Evolutionary conservation across 2,888 invertebrate species (phyloP).

Genomic region (Belgica antarctica): DNA sequence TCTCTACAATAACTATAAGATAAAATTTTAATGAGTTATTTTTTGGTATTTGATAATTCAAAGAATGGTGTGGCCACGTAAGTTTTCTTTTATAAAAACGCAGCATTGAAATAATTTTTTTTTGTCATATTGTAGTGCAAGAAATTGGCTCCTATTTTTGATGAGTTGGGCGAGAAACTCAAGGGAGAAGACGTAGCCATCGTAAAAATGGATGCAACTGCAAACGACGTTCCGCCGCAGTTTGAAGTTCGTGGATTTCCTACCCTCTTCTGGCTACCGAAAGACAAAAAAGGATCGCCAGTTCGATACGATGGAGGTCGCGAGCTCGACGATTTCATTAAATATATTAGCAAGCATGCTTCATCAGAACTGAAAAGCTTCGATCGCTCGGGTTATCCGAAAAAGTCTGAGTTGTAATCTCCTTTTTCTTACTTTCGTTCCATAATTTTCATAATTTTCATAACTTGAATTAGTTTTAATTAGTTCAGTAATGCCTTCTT

Average conservation of each 20-base stretch:
- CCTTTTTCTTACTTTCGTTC: no score
- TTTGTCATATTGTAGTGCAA: no score
- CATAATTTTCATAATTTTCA: not conserved
- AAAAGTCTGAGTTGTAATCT: conserved; percentile 60
- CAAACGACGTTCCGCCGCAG: conserved; percentile 89
- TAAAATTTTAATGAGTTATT: not conserved
- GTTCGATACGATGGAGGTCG: conserved; percentile 91
- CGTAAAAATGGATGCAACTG: conserved; percentile 97
- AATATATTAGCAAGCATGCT: conserved; percentile 89
- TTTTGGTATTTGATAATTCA: not conserved
- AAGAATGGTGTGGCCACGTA: conserved; percentile 77
- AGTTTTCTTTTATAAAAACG: no score
- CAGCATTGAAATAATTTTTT: no score
- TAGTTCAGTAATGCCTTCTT: no score
- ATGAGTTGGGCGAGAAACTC: conserved; percentile 88
- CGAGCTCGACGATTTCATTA: conserved; percentile 88
- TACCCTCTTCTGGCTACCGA: conserved; percentile 93
- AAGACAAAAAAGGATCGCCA: conserved; percentile 73
- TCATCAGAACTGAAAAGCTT: conserved; percentile 82
- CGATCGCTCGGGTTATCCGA: conserved; percentile 77
- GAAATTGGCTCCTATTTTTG: conserved; percentile 87
- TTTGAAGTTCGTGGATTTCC: conserved; percentile 97
- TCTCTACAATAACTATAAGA: no score
- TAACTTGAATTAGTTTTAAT: no score
- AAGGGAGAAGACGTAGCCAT: conserved; percentile 83